Conservation (phyloP, 2,797 vertebrate species). For the Sphenopsis melanotis region DNA sequence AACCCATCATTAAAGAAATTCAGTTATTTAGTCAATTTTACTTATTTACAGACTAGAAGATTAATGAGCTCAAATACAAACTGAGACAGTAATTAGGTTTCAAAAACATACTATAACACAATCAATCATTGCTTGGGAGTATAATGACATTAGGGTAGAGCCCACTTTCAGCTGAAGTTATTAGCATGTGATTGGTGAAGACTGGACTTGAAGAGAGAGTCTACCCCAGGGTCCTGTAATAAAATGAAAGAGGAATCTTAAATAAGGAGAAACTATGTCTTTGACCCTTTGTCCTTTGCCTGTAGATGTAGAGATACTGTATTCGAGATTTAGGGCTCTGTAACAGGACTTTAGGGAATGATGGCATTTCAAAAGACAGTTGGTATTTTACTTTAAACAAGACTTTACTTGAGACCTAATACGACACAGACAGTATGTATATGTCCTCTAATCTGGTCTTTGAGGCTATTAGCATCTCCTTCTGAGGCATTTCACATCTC, state of each 20-base stretch:
- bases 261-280: constrained; percentile 68
- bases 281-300: constrained; percentile 73
- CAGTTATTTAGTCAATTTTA: constrained; percentile 98
- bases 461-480: constrained; percentile 15
- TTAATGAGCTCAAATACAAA: constrained; percentile 91
- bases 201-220: constrained; percentile 71
- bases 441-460: constrained; percentile 47
- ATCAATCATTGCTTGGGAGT: constrained; percentile 92
- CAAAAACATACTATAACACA: constrained; percentile 94
- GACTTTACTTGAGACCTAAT: constrained; percentile 68
- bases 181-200: constrained; percentile 82
- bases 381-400: constrained; percentile 70
- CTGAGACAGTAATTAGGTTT: constrained; percentile 96
- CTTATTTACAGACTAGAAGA: constrained; percentile 95
- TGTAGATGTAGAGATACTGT: constrained; percentile 63
- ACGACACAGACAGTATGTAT: neutral
- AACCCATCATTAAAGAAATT: constrained; percentile 94
- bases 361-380: constrained; percentile 66
- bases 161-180: constrained; percentile 80
- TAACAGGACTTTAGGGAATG: constrained; percentile 68
- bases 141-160: constrained; percentile 83
- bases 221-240: constrained; percentile 71
- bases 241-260: constrained; percentile 73
- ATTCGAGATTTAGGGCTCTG: constrained; percentile 63
- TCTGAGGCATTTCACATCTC: constrained; percentile 18